Conservation (phyloP, 2,888 invertebrate species). For the Morpho helenor region DNA sequence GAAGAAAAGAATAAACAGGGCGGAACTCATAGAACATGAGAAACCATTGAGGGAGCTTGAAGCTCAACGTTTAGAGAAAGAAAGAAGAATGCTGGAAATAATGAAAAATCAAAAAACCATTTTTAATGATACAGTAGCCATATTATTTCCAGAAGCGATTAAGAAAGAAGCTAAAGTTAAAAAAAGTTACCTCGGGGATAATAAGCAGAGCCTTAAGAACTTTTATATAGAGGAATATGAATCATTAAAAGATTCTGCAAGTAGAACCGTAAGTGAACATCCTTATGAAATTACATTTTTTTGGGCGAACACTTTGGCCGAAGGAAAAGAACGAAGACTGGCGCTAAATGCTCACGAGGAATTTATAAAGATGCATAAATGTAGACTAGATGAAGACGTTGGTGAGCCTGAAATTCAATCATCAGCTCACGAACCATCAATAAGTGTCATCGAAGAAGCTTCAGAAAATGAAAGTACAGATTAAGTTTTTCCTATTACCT, state of each 20-base stretch:
- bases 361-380: constrained; percentile 53
- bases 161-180: constrained; percentile 63
- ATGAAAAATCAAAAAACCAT: constrained; percentile 80
- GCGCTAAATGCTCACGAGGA: constrained; percentile 61
- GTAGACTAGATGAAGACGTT: constrained; percentile 45
- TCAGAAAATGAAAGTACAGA: constrained; percentile 9
- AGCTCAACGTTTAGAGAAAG: constrained; percentile 77
- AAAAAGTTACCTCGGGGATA: constrained; percentile 62
- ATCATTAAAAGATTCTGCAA: constrained; percentile 44
- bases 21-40: constrained; percentile 79
- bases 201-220: constrained; percentile 53
- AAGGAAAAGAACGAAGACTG: constrained; percentile 70
- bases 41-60: constrained; percentile 80
- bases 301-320: constrained; percentile 76
- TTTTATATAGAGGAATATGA: constrained; percentile 60
- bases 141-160: constrained; percentile 80
- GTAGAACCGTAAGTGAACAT: constrained; percentile 62
- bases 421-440: constrained; percentile 2
- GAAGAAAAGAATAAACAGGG: constrained; percentile 81
- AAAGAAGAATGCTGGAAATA: constrained; percentile 75
- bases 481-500: background rate
- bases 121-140: constrained; percentile 82
- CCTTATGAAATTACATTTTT: constrained; percentile 71
- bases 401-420: constrained; percentile 3
- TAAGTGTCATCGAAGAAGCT: constrained; percentile 6